Base-by-base conservation (phyloP, 2,113 vertebrate species). In the Origma solitaria region DNA sequence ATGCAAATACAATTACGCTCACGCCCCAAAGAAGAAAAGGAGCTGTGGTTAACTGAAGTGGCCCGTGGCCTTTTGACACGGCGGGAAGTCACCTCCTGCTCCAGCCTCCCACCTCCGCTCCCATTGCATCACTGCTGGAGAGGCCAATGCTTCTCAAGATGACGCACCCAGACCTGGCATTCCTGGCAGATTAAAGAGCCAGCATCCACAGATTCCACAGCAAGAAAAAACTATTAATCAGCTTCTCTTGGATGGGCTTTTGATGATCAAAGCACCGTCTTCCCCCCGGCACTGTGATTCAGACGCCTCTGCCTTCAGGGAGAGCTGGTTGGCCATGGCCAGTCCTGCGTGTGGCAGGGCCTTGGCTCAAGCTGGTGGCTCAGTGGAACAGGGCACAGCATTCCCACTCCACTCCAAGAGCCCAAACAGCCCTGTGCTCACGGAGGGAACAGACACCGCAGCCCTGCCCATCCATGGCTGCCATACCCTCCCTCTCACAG, bases 161-260 rank as follows among this genome's bases (percentile, higher is more conserved):
- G 95, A 95, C 44, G 14, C 90, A 90, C 47, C 73, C 30, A 0
- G 84, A 80, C 77, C 66, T 60, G 19, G 47, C 82, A 95, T 97
- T 96, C 95, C 90, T 78, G 44, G 38, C n/a, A 83, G 76, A 94
- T 94, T 51, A 96, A 94, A 92, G 25, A 96, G 82, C 60, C 88
- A 71, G 45, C 86, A 90, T 91, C 68, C 90, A 90, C 72, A 84
- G 84, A 97, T 95, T 95, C 91, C 94, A 92, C 60, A 54, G 81
- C 51, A 73, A 83, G 81, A 80, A 95, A 94, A 94, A 92, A 60
- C 64, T 64, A 80, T 84, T 96, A 37, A 88, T 95, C 94, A 96
- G 88, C 78, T 90, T 68, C 66, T 91, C 49, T 58, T 5, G 6
- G 90, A 76, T 16, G 13, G 38, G 50, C 68, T 92, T 86, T 50